phyloP scores from a whole-genome alignment of 37 sponge, comb jelly and placozoan genomes.

The Aphrocallistes beatrix region DNA sequence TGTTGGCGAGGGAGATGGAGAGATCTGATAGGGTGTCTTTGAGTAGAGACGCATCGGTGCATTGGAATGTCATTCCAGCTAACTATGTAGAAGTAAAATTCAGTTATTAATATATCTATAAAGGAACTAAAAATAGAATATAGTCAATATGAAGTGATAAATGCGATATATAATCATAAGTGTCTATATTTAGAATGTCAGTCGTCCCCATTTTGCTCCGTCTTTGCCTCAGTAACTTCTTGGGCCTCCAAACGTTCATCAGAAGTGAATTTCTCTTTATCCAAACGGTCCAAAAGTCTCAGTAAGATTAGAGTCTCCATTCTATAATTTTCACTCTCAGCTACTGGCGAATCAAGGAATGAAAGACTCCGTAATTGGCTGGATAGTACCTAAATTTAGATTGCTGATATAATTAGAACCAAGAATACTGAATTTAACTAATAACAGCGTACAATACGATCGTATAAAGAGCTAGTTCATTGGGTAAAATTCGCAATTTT shows the following conservation, averaged over 20 bases:
- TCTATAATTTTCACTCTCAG: constrained; percentile 74
- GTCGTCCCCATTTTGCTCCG: background rate
- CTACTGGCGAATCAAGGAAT: constrained; percentile 48
- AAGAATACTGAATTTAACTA: too few species aligned
- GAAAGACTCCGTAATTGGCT: background rate
- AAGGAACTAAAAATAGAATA: background rate
- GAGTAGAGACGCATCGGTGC: background rate
- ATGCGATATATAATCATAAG: background rate
- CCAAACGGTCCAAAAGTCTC: constrained; percentile 71
- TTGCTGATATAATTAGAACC: too few species aligned
- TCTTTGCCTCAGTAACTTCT: constrained; percentile 46
- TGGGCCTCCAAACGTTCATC: constrained; percentile 88
- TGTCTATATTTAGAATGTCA: background rate
- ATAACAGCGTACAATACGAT: too few species aligned
- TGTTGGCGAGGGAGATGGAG: background rate
- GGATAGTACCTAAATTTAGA: background rate
- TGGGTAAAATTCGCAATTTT: too few species aligned
- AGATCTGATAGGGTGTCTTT: background rate
- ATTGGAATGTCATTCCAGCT: too few species aligned
- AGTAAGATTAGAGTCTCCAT: constrained; percentile 61
- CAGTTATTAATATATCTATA: too few species aligned
- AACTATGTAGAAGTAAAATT: too few species aligned
- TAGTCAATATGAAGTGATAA: background rate
- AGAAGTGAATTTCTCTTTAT: constrained; percentile 75
- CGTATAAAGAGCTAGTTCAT: too few species aligned